A percentile compares a stretch with the other conserved stretches of the same genome.
These are phyloP conservation scores for Episyrphus balteatus DNA, from an alignment of 1,140 invertebrate species.

Conservation along the genomic window DNA sequence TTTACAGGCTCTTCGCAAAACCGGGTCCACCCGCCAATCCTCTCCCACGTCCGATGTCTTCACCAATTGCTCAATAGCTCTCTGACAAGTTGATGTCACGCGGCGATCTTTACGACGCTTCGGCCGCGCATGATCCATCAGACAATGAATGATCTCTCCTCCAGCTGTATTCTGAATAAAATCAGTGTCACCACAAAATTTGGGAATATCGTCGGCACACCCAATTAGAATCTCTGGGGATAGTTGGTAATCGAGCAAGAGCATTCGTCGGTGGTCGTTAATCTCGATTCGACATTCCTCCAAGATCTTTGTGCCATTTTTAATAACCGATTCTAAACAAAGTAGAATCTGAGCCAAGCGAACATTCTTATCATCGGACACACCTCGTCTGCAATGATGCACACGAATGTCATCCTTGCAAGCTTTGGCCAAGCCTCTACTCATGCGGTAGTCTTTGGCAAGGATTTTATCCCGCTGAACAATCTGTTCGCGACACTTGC, in stretches of 20 bases:
- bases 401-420: slow-evolving; percentile 84
- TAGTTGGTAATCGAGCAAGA: slow-evolving; percentile 87
- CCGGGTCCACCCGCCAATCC: slow-evolving; percentile 85
- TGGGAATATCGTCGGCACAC: slow-evolving; percentile 77
- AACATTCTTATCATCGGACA: slow-evolving; percentile 70
- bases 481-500: slow-evolving; percentile 73
- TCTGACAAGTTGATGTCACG: slow-evolving; percentile 55
- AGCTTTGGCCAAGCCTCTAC: slow-evolving; percentile 73
- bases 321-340: slow-evolving; percentile 78
- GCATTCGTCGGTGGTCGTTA: slow-evolving; percentile 74
- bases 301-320: slow-evolving; percentile 61
- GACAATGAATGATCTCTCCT: slow-evolving; percentile 87
- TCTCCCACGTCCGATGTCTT: slow-evolving; percentile 74
- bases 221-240: slow-evolving; percentile 83
- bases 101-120: slow-evolving; percentile 47
- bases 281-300: slow-evolving; percentile 77
- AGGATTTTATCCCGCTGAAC: slow-evolving; percentile 76
- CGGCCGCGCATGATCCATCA: slow-evolving; percentile 80
- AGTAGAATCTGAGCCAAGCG: slow-evolving; percentile 82
- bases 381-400: slow-evolving; percentile 62
- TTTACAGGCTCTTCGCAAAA: slow-evolving; percentile 74
- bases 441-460: slow-evolving; percentile 82
- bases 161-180: slow-evolving; percentile 34
- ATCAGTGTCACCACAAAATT: slow-evolving; percentile 60
- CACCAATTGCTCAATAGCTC: slow-evolving; percentile 62